Base-by-base conservation (phyloP, 2,797 vertebrate genomes). In the Lithobates pipiens region DNA sequence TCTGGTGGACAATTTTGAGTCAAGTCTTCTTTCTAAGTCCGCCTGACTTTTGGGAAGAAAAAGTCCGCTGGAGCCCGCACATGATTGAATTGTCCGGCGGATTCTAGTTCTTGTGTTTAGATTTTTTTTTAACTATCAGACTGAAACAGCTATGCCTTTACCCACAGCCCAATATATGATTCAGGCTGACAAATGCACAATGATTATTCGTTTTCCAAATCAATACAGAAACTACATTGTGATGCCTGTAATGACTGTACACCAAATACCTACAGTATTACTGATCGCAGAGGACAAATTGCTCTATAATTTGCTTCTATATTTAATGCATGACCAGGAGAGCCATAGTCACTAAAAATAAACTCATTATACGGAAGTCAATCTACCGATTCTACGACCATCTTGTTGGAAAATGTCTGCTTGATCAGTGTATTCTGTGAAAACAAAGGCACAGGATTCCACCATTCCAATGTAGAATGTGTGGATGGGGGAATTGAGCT, bases 221-320 rank as follows among this genome's bases (percentile, higher is more conserved):
- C 46, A 84, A 29, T 84, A 76, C 42, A 76, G 61, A 57, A 76
- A 76, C 73, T 57, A 44, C 44, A 71, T 18, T 44, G 68, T 23
- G 50, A 57, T 77, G 72, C 34, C n/a, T 71, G 65, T 25, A 77
- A 77, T 39, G n/a, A 72, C 65, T 21, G 2, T 6, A 77, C 46
- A 11, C 65, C 82, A 25, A 50, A 57, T 27, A 46, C n/a, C 18
- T 75, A 46, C 67, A 16, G 11, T 46, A 46, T 46, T 13, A 67
- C 42, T 67, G 42, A 2, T 34, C n/a, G 65, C 10, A 54, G 34
- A 67, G 46, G 16, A 77, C 57, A 77, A 57, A 69, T 83, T 65
- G 61, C 54, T 39, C 32, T 7, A 77, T 36, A 77, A 57, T 54
- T 83, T 63, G 61, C 54, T 39, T n/a, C 5, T 50, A 25, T 76